These are phyloP conservation scores for Formicarius rufipectus DNA, from an alignment of 2,113 vertebrate genomes.

Conservation along the genomic window DNA sequence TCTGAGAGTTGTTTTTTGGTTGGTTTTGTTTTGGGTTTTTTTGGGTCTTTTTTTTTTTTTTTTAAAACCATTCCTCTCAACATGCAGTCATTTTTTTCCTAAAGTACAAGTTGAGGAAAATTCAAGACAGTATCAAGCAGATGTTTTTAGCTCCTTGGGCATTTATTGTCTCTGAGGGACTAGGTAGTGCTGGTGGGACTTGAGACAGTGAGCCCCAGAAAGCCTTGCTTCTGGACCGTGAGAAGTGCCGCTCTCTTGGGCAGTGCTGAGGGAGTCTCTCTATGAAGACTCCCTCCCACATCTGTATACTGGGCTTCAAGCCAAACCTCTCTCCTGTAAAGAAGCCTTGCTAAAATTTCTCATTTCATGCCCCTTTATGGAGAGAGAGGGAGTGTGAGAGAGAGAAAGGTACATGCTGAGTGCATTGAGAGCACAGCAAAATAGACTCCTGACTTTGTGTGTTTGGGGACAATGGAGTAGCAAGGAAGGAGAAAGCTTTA, in stretches of 20 bases:
- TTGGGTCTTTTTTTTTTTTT: too few relatives aligned
- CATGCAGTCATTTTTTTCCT: background rate
- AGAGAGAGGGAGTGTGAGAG: background rate
- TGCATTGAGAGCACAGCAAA: background rate
- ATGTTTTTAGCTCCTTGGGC: background rate
- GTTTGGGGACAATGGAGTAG: background rate
- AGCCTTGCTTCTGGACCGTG: background rate
- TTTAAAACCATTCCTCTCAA: background rate
- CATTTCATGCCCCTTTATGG: slow-evolving; percentile 25
- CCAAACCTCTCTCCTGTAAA: slow-evolving; percentile 15
- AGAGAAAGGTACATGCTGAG: background rate
- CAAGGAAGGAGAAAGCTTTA: background rate
- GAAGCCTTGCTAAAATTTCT: slow-evolving; percentile 35
- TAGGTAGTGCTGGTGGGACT: background rate
- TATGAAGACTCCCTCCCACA: slow-evolving; percentile 13
- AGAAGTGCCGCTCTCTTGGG: background rate
- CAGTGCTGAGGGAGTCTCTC: background rate
- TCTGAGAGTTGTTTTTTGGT: background rate
- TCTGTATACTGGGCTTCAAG: background rate
- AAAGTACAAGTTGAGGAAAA: background rate
- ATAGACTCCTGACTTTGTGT: background rate
- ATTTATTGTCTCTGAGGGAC: background rate
- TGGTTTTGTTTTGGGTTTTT: background rate
- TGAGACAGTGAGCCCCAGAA: background rate
- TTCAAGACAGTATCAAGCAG: background rate